These are phyloP conservation scores for Nyctibius grandis DNA, from an alignment of 2,797 vertebrate species.

Conservation along the genomic window DNA sequence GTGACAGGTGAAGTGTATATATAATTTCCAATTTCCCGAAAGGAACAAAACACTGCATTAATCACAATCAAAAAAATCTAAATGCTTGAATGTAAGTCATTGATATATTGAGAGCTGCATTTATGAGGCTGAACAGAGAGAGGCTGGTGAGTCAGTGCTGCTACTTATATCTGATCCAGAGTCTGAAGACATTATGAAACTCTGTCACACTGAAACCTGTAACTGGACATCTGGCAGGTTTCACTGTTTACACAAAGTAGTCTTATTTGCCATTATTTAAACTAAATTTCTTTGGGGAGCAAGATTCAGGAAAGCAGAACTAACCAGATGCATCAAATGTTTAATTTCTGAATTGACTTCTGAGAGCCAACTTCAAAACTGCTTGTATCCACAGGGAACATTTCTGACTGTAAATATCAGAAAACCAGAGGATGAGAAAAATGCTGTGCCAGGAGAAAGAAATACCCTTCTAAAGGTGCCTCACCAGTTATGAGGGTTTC, in stretches of 20 bases:
- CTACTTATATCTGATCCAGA: not conserved
- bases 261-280: not conserved
- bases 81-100: not conserved
- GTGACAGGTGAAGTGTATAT: not conserved
- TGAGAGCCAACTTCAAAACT: not conserved
- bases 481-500: not conserved
- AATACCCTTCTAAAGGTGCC: not conserved
- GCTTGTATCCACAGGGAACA: not conserved
- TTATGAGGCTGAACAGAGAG: not conserved
- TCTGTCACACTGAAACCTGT: not conserved
- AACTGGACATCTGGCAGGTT: not conserved
- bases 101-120: not conserved
- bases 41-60: not conserved
- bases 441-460: not conserved
- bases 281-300: not conserved
- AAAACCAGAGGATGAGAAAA: not conserved
- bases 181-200: not conserved
- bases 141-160: not conserved
- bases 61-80: not conserved
- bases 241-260: not conserved
- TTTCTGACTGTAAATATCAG: not conserved
- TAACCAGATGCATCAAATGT: not conserved
- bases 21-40: not conserved
- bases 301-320: not conserved
- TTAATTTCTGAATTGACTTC: not conserved